phyloP scores from a whole-genome alignment of 2,797 vertebrate genomes.

The Otolemur crassicaudatus region DNA sequence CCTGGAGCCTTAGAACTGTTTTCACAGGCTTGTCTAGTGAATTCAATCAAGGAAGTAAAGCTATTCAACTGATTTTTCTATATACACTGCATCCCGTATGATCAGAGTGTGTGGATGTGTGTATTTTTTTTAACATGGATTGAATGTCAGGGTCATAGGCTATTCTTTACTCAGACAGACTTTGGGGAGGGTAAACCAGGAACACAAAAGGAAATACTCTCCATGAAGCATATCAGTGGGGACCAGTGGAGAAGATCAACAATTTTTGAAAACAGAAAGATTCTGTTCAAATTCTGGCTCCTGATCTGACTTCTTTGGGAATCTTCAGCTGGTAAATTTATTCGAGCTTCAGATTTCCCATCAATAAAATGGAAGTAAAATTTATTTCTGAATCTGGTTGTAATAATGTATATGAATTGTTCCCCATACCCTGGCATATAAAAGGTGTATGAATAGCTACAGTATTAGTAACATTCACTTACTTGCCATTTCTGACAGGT shows the following conservation, averaged over 20 bases:
- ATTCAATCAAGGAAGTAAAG: conserved; percentile 10
- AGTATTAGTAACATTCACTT: neutral
- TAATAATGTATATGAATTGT: neutral
- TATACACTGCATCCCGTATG: neutral
- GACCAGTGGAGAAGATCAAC: neutral
- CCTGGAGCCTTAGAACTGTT: neutral
- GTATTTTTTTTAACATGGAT: neutral
- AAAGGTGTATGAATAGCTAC: neutral
- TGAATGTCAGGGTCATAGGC: neutral
- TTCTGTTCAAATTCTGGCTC: neutral
- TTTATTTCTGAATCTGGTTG: neutral
- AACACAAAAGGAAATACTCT: neutral
- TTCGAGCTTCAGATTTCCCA: neutral
- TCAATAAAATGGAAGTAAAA: conserved; percentile 23
- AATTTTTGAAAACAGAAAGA: neutral
- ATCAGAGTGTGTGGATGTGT: neutral
- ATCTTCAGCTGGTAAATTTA: neutral
- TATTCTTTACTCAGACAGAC: neutral
- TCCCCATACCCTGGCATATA: neutral
- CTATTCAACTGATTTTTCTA: neutral
- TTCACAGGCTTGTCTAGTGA: neutral
- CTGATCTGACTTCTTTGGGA: neutral
- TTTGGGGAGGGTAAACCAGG: neutral
- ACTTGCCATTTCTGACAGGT: neutral
- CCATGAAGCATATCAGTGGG: neutral